Evolutionary conservation across 2,888 invertebrate genomes (phyloP), one percentile per base, ranked within the genome.

Genomic region (Dyspetes luteomarginatus): DNA sequence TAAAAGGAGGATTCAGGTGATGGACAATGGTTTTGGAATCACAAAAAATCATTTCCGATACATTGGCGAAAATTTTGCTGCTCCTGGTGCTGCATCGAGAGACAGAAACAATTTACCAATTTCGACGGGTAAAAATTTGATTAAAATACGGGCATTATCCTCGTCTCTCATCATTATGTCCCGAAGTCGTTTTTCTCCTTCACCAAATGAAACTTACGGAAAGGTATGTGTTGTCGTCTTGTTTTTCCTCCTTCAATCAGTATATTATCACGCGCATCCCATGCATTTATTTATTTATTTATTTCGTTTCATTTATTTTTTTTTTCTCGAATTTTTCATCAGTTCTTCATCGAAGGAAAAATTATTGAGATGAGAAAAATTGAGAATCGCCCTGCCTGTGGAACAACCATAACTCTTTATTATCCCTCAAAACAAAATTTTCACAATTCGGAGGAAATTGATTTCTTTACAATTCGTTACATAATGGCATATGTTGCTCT

Each of bases 1-100:
- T 73, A 93, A 94, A 80, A 93, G 93, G 85, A 93, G 93, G 83
- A 93, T 97, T 83, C 96, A 96, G 93, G 95, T 97, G 4, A 93
- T 96, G 45, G 97, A 97, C 89, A 96, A 97, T 93, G 97, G 97
- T 1, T 85, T 83, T 84, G 97, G 97, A 1, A 94, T 97, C 30
- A 85, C 91, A 1, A 90, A 92, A 85, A 87, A 91, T 26, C 94
- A 95, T 88, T 92, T 97, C 78, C 88, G 93, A 58, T 5, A 92
- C 24, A 88, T 96, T 60, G 96, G 95, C 12, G 90, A 93, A 83
- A 1, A 22, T 84, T 3, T 5, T 12, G 22, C 1, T 3, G 58
- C 45, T 9, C 30, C 22, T n/a, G n/a, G n/a, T n/a, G n/a, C n/a
- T n/a, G n/a, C n/a, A n/a, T n/a, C n/a, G n/a, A n/a, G n/a, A n/a